Percentiles rank a stretch among this genome's conserved stretches.
phyloP scores from a whole-genome alignment of 1,140 invertebrate genomes.

The Zeugodacus cucurbitae region DNA sequence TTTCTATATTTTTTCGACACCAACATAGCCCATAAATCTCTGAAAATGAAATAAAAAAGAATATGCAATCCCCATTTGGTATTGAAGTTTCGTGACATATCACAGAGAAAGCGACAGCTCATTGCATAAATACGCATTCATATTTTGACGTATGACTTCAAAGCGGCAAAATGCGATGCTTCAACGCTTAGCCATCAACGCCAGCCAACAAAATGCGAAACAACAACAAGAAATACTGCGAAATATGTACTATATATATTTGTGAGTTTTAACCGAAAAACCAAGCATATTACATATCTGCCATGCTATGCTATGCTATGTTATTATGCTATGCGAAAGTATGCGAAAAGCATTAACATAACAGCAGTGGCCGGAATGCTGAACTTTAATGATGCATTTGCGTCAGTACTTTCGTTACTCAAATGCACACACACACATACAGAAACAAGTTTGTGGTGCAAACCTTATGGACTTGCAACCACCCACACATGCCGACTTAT shows the following conservation, averaged over 20 bases:
- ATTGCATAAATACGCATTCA: background rate
- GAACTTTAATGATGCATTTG: slow-evolving; percentile 37
- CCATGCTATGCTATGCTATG: no score
- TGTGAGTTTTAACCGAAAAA: background rate
- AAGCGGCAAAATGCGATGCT: background rate
- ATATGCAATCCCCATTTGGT: background rate
- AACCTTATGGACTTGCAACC: background rate
- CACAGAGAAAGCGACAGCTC: background rate
- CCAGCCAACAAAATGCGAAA: background rate
- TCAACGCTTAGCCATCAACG: background rate
- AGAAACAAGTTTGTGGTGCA: background rate
- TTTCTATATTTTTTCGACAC: no score
- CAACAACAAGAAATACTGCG: background rate
- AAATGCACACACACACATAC: background rate
- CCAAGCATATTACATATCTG: background rate
- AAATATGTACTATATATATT: background rate
- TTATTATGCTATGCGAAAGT: background rate
- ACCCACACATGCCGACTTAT: background rate
- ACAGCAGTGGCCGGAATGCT: background rate
- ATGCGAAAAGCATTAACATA: background rate
- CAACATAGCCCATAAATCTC: no score
- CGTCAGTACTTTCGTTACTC: background rate
- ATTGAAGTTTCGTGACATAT: background rate
- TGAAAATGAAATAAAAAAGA: background rate
- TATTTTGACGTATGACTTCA: slow-evolving; percentile 4